Conservation (phyloP, 2,797 vertebrate genomes). For the Benthosema pterotum region DNA sequence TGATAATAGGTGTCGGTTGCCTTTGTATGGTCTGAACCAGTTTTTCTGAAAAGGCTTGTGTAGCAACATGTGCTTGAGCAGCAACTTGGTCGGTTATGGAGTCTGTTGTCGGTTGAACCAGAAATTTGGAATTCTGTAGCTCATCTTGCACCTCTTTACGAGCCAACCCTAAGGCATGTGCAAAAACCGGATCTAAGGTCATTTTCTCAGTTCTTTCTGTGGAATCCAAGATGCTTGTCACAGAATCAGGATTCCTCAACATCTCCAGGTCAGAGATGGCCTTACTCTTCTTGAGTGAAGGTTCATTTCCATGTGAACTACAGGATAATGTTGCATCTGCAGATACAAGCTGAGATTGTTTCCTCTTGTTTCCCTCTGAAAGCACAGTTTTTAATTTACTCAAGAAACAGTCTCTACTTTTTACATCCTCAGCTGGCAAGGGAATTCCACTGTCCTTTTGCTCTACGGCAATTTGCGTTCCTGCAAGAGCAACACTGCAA, state of each 20-base stretch:
- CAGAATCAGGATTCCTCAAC: conserved; percentile 18
- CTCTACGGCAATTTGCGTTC: conserved; percentile 20
- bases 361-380: conserved; percentile 59
- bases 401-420: conserved; percentile 56
- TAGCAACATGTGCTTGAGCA: background rate
- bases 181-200: conserved; percentile 66
- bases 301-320: conserved; percentile 31
- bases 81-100: conserved; percentile 23
- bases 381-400: conserved; percentile 74
- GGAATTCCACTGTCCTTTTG: conserved; percentile 15
- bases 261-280: conserved; percentile 17
- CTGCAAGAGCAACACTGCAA: conserved; percentile 4
- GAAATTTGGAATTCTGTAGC: conserved; percentile 13
- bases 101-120: conserved; percentile 26
- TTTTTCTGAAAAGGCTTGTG: conserved; percentile 19
- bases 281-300: conserved; percentile 63
- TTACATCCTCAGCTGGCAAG: conserved; percentile 26
- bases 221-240: conserved; percentile 9
- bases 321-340: conserved; percentile 15
- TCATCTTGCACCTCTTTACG: conserved; percentile 45
- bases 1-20: conserved; percentile 40
- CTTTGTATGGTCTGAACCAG: conserved; percentile 34
- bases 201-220: conserved; percentile 10
- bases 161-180: conserved; percentile 62
- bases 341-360: conserved; percentile 14